Evolutionary conservation across 2,888 invertebrate species (phyloP).

Genomic region (Alcis repandata): DNA sequence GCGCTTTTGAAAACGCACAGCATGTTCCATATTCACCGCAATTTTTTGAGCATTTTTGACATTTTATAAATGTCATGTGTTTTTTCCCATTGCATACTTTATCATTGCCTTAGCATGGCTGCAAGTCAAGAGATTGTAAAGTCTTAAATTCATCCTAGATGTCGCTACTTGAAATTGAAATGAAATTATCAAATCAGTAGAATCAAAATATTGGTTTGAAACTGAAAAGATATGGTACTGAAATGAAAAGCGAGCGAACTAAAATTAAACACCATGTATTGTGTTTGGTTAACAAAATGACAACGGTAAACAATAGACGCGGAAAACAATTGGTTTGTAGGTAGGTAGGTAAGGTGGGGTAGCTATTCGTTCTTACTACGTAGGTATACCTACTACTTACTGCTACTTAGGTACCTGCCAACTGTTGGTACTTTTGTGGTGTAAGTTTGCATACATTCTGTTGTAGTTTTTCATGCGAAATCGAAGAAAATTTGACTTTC

Average conservation of each 20-base stretch:
- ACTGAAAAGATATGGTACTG: too few relatives aligned
- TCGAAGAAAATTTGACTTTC: too few relatives aligned
- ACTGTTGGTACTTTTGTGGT: too few relatives aligned
- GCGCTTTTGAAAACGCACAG: slow-evolving; percentile 58
- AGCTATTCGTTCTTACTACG: not conserved
- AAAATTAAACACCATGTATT: slow-evolving; percentile 46
- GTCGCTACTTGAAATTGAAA: slow-evolving; percentile 50
- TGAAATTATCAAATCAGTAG: not conserved
- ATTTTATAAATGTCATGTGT: too few relatives aligned
- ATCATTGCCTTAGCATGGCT: not conserved
- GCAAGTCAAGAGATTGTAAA: not conserved
- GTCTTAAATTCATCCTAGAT: slow-evolving; percentile 49
- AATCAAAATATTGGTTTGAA: not conserved
- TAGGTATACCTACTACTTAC: not conserved
- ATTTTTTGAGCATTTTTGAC: too few relatives aligned
- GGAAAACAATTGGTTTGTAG: slow-evolving; percentile 42
- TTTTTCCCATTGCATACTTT: not conserved
- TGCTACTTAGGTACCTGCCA: not conserved
- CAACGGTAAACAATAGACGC: slow-evolving; percentile 52
- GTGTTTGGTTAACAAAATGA: slow-evolving; percentile 29
- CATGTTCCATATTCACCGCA: slow-evolving; percentile 49
- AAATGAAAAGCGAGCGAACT: not conserved
- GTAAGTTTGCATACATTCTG: too few relatives aligned
- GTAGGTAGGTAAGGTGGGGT: not conserved
- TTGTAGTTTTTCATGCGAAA: too few relatives aligned